Conservation (phyloP, 2,113 vertebrate species). For the Pungitius pungitius region DNA sequence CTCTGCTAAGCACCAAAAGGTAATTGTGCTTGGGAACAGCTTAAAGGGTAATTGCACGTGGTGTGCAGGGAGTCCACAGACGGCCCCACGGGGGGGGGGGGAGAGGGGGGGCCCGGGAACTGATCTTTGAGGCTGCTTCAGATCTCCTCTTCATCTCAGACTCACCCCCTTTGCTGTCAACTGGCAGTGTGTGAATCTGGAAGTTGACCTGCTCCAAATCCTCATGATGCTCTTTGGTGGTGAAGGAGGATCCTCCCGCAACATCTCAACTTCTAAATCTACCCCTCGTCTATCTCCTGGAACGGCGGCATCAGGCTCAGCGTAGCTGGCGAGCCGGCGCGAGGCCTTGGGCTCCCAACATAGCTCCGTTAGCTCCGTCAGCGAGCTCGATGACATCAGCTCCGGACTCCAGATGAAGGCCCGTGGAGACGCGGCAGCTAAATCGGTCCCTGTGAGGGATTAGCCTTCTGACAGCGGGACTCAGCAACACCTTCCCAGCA, state of each 20-base stretch:
- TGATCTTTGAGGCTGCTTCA: conserved; percentile 67
- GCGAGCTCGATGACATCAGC: conserved; percentile 44
- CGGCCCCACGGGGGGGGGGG: conserved; percentile 39
- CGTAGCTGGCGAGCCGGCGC: conserved; percentile 36
- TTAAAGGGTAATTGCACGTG: conserved; percentile 70
- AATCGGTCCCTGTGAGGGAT: conserved; percentile 64
- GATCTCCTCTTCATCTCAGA: conserved; percentile 50
- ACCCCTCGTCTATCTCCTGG: not conserved
- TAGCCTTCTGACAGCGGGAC: conserved; percentile 59
- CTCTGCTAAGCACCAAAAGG: conserved; percentile 51
- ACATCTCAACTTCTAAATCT: conserved; percentile 33
- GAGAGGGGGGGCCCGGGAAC: conserved; percentile 42
- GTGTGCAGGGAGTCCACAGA: conserved; percentile 54
- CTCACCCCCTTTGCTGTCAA: conserved; percentile 48
- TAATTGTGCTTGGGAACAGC: conserved; percentile 69
- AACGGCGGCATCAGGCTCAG: conserved; percentile 8
- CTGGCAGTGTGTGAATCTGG: conserved; percentile 50
- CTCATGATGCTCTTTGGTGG: conserved; percentile 21
- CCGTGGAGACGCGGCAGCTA: conserved; percentile 43
- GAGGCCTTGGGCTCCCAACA: conserved; percentile 52
- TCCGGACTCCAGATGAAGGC: conserved; percentile 64
- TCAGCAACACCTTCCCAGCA: conserved; percentile 61
- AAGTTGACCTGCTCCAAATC: conserved; percentile 52
- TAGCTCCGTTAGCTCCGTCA: conserved; percentile 42
- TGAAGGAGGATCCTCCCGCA: conserved; percentile 12